Evolutionary conservation across 2,797 vertebrate genomes (phyloP).

Genomic region (Petrocephalus sullivani): DNA sequence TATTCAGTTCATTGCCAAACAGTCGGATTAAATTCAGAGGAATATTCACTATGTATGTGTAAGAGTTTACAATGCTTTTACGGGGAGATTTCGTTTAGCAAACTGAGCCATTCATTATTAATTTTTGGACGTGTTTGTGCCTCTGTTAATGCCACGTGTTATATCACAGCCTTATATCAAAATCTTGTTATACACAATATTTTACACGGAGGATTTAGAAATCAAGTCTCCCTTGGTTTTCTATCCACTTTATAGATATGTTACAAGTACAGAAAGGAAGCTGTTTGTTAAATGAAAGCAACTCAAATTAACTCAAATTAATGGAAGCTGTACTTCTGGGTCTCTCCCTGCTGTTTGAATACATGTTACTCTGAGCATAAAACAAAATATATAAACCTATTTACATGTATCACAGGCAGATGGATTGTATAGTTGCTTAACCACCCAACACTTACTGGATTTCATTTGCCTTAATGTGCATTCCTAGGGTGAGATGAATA

Average conservation of each 20-base stretch:
- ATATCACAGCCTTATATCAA: not conserved
- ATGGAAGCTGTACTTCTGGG: not conserved
- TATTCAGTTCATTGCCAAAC: not conserved
- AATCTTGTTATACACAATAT: not conserved
- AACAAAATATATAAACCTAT: constrained; percentile 15
- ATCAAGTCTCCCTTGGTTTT: not conserved
- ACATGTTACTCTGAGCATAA: constrained; percentile 25
- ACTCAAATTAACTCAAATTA: not conserved
- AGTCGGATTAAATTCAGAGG: not conserved
- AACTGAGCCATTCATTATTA: not conserved
- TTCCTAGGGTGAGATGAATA: not conserved
- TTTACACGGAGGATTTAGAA: not conserved
- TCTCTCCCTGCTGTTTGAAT: not conserved
- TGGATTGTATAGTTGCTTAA: constrained; percentile 1
- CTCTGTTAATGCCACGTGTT: not conserved
- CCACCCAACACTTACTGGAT: not conserved
- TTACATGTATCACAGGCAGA: not conserved
- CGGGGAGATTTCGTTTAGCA: not conserved
- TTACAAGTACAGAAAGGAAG: not conserved
- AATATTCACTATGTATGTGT: not conserved
- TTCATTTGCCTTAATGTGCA: not conserved
- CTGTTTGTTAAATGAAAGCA: not conserved
- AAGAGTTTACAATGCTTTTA: not conserved
- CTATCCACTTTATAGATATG: not conserved
- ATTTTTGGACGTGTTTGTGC: not conserved